These are phyloP conservation scores for Nylanderia fulva DNA, from an alignment of 1,140 invertebrate species.

Conservation along the genomic window DNA sequence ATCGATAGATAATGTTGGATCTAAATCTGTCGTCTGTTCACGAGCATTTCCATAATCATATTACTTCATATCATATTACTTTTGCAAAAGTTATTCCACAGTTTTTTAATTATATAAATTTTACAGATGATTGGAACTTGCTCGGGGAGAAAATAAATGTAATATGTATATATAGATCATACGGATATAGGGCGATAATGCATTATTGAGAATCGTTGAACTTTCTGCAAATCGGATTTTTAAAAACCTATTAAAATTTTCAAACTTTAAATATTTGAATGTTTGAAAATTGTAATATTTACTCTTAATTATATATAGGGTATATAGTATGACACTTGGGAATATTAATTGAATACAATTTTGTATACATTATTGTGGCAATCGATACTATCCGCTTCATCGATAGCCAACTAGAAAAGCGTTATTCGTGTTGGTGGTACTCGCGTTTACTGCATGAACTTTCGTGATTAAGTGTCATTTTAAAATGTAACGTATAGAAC, in stretches of 20 bases:
- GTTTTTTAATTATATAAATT: slow-evolving; percentile 37
- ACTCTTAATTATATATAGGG: slow-evolving; percentile 3
- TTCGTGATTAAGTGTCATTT: slow-evolving; percentile 63
- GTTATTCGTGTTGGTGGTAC: slow-evolving; percentile 42
- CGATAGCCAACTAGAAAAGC: slow-evolving; percentile 44
- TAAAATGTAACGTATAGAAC: slow-evolving; percentile 63
- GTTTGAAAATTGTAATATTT: background rate
- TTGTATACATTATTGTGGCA: slow-evolving; percentile 29
- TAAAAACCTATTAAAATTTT: background rate
- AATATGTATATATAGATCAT: no score
- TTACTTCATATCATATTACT: no score
- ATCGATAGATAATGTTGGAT: no score
- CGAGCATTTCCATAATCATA: background rate
- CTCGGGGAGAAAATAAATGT: slow-evolving; percentile 13
- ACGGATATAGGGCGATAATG: slow-evolving; percentile 3
- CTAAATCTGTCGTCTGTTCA: no score
- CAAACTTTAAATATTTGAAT: background rate
- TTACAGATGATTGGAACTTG: background rate
- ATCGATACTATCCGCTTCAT: slow-evolving; percentile 50
- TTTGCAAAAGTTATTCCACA: slow-evolving; percentile 3
- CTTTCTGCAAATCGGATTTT: background rate
- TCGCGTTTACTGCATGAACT: slow-evolving; percentile 29
- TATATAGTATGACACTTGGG: background rate
- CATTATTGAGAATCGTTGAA: background rate
- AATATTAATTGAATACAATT: slow-evolving; percentile 27